These are phyloP conservation scores for Bovichtus variegatus DNA, from an alignment of 2,797 vertebrate genomes.

Conservation along the genomic window DNA sequence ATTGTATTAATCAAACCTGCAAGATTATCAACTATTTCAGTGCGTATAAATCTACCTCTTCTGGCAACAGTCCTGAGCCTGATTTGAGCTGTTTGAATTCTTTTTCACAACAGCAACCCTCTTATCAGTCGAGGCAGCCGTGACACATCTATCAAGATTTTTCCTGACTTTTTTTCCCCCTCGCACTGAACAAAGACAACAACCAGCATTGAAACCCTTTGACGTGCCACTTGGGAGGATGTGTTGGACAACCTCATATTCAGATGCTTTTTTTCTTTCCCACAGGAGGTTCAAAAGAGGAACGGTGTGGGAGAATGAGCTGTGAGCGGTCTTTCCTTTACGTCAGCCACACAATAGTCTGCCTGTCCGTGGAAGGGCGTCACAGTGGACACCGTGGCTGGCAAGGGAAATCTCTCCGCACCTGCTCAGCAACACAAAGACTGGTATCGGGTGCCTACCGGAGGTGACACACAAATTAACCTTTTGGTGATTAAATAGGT, in stretches of 20 bases:
- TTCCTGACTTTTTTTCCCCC: constrained; percentile 49
- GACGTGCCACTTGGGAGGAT: constrained; percentile 76
- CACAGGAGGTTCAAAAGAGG: constrained; percentile 74
- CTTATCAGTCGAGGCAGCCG: constrained; percentile 60
- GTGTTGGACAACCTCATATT: constrained; percentile 76
- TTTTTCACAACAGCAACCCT: constrained; percentile 22
- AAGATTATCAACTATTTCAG: constrained; percentile 43
- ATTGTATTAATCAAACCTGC: constrained; percentile 46
- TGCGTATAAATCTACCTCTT: constrained; percentile 43
- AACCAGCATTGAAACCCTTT: constrained; percentile 45
- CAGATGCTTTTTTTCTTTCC: constrained; percentile 65
- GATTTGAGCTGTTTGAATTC: constrained; percentile 21
- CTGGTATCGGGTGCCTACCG: constrained; percentile 49
- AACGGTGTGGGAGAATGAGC: constrained; percentile 65
- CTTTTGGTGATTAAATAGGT: constrained; percentile 53
- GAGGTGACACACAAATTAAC: constrained; percentile 63
- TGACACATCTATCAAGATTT: constrained; percentile 54
- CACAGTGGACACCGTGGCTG: constrained; percentile 65
- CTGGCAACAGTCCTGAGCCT: constrained; percentile 16
- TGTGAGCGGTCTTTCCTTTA: constrained; percentile 77
- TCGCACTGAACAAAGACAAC: constrained; percentile 63
- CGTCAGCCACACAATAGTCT: constrained; percentile 74
- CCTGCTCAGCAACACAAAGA: constrained; percentile 70
- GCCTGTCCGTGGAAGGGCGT: constrained; percentile 69
- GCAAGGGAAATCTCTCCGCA: constrained; percentile 69